Evolutionary conservation across 2,797 vertebrate genomes (phyloP), one percentile per base, ranked within the genome.

Genomic region (Mormyrops boulengeri): DNA sequence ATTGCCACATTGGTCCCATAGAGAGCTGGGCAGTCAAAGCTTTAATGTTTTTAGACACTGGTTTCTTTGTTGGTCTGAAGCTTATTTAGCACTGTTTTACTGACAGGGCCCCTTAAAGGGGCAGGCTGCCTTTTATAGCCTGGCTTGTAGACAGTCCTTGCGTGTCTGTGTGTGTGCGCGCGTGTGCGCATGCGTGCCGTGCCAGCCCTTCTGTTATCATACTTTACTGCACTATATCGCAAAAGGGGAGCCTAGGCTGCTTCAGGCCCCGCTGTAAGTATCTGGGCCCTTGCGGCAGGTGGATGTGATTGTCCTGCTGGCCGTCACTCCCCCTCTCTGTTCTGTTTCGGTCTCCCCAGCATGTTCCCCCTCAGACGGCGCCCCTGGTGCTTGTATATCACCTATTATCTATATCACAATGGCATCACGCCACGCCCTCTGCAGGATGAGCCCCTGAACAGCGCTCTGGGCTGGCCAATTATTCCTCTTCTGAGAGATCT

Each of bases 21-120:
- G 90, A 91, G 52, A 89, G 3, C 26, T 4, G 90, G 88, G 17
- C 50, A 88, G 90, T 47, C 26, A 91, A 49, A 60, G 85, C 47
- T 62, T 66, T 87, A 62, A 55, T 88, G 69, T 84, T 90, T 91
- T 90, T 91, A 90, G 85, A 87, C 49, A 80, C 55, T 44, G 88
- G 62, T 88, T 90, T 4, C 73, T 84, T 19, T 85, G 82, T 87
- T n/a, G 26, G 62, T 38, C 6, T 87, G 57, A 57, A 44, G 93
- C 92, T 73, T 93, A 94, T 94, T 94, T 93, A 93, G 92, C 88
- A 88, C 34, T 3, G 22, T 89, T 89, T 90, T 87, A 89, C 90
- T n/a, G 9, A 89, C 90, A 82, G 85, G 49, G 44, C 34, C 91
- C 90, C 50, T 92, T 86, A 92, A 94, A 92, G 94, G 91, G 17